Evolutionary conservation across 2,888 invertebrate species (phyloP).

Genomic region (Lasius platythorax): DNA sequence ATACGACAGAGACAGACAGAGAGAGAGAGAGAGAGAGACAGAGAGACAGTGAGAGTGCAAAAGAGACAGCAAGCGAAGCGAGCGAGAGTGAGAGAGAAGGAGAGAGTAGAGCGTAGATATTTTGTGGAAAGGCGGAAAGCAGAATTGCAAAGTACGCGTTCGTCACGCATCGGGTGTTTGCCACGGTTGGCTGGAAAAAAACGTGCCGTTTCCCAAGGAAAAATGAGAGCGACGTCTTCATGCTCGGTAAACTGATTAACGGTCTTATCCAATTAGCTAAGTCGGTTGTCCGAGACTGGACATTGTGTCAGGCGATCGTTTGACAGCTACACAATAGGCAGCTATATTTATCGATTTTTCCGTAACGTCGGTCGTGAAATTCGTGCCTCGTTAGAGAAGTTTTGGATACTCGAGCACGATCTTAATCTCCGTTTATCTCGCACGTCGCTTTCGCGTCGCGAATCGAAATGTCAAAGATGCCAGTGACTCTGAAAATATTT

Average conservation of each 20-base stretch:
- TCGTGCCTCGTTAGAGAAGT: neutral
- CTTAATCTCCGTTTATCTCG: neutral
- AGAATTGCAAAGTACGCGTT: conserved; percentile 46
- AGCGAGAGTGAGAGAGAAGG: neutral
- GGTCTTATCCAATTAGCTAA: conserved; percentile 55
- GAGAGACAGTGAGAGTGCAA: neutral
- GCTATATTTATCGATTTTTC: conserved; percentile 66
- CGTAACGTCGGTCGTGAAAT: neutral
- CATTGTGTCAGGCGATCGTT: conserved; percentile 29
- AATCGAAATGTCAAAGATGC: neutral
- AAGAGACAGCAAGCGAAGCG: neutral
- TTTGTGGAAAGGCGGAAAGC: conserved; percentile 13
- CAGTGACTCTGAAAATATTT: conserved; percentile 23
- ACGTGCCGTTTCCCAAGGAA: conserved; percentile 30
- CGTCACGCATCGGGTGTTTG: conserved; percentile 12
- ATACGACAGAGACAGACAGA: conserved; percentile 6
- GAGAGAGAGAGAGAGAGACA: neutral
- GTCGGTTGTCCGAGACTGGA: conserved; percentile 6
- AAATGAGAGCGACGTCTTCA: conserved; percentile 54
- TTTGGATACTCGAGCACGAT: neutral
- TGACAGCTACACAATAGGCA: conserved; percentile 58
- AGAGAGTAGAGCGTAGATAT: neutral
- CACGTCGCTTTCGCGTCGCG: neutral
- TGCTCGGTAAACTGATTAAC: conserved; percentile 59
- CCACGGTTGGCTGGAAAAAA: conserved; percentile 22